These are phyloP conservation scores for Habropoda laboriosa DNA, from an alignment of 1,140 invertebrate genomes.

Conservation along the genomic window DNA sequence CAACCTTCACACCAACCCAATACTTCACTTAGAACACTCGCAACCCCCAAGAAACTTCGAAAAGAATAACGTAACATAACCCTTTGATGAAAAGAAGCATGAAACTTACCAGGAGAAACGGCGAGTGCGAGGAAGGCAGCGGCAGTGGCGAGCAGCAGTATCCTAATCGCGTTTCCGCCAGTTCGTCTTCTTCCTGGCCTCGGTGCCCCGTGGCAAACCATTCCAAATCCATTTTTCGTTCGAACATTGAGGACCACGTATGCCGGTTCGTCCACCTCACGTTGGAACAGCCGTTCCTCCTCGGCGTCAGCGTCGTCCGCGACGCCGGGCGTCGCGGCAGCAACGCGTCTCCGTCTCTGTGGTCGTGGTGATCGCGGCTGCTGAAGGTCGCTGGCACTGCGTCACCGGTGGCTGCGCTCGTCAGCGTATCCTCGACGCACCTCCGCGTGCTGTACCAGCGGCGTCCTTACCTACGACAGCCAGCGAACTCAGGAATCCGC, in stretches of 20 bases:
- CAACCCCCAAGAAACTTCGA: no score
- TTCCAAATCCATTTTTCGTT: not conserved
- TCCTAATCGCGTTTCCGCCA: constrained; percentile 56
- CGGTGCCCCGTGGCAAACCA: constrained; percentile 35
- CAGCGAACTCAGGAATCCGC: constrained; percentile 57
- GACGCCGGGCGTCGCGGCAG: constrained; percentile 44
- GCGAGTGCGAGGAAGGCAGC: constrained; percentile 64
- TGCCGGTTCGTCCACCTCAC: constrained; percentile 37
- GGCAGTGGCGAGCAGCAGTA: constrained; percentile 60
- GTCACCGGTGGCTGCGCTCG: constrained; percentile 62
- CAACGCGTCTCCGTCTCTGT: constrained; percentile 29
- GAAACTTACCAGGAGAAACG: constrained; percentile 61
- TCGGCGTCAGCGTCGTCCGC: constrained; percentile 51
- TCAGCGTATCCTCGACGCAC: constrained; percentile 62
- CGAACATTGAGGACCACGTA: constrained; percentile 56
- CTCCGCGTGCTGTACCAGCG: constrained; percentile 45
- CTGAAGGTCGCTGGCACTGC: constrained; percentile 60
- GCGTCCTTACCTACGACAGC: constrained; percentile 61
- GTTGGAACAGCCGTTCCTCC: constrained; percentile 37
- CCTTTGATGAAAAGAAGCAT: no score
- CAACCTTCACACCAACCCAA: no score
- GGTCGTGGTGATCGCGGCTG: constrained; percentile 55
- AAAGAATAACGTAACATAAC: no score
- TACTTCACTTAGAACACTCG: no score
- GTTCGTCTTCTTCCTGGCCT: constrained; percentile 62